Evolutionary conservation across 1,140 invertebrate species (phyloP).

Genomic region (Heliconius nattereri): DNA sequence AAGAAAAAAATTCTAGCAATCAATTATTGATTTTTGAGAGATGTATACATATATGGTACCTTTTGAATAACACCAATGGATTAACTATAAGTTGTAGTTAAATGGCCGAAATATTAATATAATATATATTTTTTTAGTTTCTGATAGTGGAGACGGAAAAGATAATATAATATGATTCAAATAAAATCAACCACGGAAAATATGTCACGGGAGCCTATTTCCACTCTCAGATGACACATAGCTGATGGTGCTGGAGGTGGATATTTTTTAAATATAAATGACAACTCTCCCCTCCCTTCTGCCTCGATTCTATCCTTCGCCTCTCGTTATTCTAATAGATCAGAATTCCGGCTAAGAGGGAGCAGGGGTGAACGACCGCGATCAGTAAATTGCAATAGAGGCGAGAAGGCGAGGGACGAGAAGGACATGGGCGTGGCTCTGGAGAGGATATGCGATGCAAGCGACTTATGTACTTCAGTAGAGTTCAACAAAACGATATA

Average conservation of each 20-base stretch:
- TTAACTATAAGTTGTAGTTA: too few relatives aligned
- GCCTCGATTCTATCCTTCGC: background rate
- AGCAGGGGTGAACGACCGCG: background rate
- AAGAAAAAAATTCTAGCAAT: background rate
- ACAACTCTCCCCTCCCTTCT: too few relatives aligned
- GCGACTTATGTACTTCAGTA: too few relatives aligned
- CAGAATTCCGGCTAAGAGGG: too few relatives aligned
- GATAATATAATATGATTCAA: background rate
- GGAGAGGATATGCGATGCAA: too few relatives aligned
- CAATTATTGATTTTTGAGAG: background rate
- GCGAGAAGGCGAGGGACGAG: too few relatives aligned
- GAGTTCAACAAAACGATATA: too few relatives aligned
- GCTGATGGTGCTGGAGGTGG: background rate
- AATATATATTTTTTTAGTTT: background rate
- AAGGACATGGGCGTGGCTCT: background rate
- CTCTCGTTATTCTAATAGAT: too few relatives aligned
- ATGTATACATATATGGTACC: too few relatives aligned
- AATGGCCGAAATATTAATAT: background rate
- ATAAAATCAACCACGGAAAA: background rate
- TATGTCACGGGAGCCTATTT: constrained; percentile 6
- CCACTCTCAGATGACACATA: constrained; percentile 12
- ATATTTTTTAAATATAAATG: background rate
- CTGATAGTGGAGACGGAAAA: background rate
- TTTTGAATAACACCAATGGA: too few relatives aligned
- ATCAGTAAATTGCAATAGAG: background rate